Conservation (phyloP, 1,140 invertebrate genomes). For the Anoplolepis gracilipes region DNA sequence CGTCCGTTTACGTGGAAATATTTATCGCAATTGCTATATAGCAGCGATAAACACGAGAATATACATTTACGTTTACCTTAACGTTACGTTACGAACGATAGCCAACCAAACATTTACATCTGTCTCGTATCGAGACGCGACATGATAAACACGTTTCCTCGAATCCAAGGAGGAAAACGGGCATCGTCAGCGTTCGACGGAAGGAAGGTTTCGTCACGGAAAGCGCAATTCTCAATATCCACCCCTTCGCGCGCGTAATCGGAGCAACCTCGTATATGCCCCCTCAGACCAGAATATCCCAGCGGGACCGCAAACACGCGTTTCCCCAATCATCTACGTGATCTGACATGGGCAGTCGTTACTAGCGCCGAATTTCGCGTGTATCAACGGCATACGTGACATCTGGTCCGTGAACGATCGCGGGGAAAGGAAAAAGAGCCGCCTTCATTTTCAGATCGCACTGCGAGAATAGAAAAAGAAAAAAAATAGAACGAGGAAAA, state of each 20-base stretch:
- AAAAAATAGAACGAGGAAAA: not conserved
- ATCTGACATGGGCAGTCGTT: conserved; percentile 38
- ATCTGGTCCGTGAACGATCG: conserved; percentile 26
- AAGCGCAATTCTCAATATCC: conserved; percentile 41
- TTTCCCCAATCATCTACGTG: conserved; percentile 76
- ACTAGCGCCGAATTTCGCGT: conserved; percentile 59
- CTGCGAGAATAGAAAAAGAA: conserved; percentile 1
- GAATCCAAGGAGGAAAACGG: conserved; percentile 48
- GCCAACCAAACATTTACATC: conserved; percentile 53
- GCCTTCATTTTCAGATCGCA: conserved; percentile 2
- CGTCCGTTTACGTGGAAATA: conserved; percentile 49
- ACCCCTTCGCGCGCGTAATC: conserved; percentile 23
- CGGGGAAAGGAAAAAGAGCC: not conserved
- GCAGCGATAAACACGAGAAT: conserved; percentile 46
- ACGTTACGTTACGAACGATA: conserved; percentile 53
- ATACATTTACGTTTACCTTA: conserved; percentile 51
- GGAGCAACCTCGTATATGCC: conserved; percentile 14
- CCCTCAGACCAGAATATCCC: conserved; percentile 64
- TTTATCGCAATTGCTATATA: conserved; percentile 44
- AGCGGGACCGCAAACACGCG: conserved; percentile 77
- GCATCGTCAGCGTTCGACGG: conserved; percentile 20
- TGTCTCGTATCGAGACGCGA: conserved; percentile 49
- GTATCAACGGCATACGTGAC: conserved; percentile 78
- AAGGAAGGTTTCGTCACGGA: conserved; percentile 10
- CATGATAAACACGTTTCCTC: conserved; percentile 47